Evolutionary conservation across 30 jellyfish, hydroid and myxozoan genomes (phyloP).

Genomic region (Phacellophora camtschatica): DNA sequence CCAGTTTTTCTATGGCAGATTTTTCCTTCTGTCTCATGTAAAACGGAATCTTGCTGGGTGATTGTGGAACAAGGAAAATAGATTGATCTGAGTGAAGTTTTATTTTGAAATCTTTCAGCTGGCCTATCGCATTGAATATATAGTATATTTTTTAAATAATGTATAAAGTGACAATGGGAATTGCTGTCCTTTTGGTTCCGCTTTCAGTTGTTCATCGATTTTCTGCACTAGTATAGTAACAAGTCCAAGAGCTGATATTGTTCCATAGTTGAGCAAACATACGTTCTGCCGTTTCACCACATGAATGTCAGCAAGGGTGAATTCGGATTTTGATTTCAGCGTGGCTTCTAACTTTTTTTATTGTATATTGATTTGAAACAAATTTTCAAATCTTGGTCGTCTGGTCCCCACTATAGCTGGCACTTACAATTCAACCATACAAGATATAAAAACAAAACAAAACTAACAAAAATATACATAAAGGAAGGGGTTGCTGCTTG

Average conservation of each 20-base stretch:
- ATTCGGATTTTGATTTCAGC: not conserved
- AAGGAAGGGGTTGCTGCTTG: too few species aligned
- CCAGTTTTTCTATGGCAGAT: slow-evolving; percentile 10
- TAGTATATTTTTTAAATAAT: not conserved
- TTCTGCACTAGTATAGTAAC: not conserved
- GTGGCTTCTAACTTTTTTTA: slow-evolving; percentile 15
- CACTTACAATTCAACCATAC: too few species aligned
- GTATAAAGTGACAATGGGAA: too few species aligned
- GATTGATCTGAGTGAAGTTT: too few species aligned
- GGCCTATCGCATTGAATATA: slow-evolving; percentile 9
- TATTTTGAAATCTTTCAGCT: not conserved
- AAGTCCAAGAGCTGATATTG: slow-evolving; percentile 34
- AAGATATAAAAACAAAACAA: too few species aligned
- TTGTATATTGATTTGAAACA: not conserved
- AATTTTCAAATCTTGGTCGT: not conserved
- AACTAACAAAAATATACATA: too few species aligned
- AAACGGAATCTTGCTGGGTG: slow-evolving; percentile 38
- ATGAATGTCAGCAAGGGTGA: slow-evolving; percentile 10
- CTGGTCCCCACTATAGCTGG: too few species aligned
- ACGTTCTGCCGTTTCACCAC: slow-evolving; percentile 21
- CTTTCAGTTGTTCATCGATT: not conserved
- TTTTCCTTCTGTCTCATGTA: slow-evolving; percentile 13
- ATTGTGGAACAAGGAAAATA: slow-evolving; percentile 49
- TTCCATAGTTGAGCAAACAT: not conserved
- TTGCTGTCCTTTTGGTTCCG: not conserved